Evolutionary conservation across 2,797 vertebrate genomes (phyloP).

Genomic region (Manis pentadactyla): DNA sequence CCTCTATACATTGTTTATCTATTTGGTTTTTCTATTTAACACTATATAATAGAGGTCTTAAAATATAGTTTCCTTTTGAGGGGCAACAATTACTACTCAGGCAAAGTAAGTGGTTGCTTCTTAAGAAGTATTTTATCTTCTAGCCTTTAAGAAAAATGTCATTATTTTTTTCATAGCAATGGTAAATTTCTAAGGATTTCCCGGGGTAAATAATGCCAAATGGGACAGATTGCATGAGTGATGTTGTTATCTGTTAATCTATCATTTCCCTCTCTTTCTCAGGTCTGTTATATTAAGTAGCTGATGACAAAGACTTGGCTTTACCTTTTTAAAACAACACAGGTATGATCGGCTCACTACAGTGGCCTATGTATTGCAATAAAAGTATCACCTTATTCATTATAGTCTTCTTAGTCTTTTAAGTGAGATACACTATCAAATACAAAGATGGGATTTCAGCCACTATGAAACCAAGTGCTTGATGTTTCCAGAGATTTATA

Average conservation of each 20-base stretch:
- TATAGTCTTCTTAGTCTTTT: neutral
- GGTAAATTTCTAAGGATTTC: conserved; percentile 27
- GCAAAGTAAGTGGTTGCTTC: neutral
- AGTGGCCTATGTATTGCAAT: neutral
- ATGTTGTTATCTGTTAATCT: neutral
- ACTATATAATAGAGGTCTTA: neutral
- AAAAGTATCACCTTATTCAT: neutral
- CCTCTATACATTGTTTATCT: neutral
- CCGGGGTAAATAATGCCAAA: neutral
- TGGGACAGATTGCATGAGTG: neutral
- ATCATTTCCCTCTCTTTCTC: neutral
- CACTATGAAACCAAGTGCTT: neutral
- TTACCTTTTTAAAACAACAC: neutral
- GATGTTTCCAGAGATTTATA: conserved; percentile 45
- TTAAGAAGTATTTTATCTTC: conserved; percentile 24
- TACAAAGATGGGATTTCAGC: neutral
- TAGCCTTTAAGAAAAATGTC: neutral
- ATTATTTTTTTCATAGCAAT: neutral
- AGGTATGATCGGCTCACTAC: neutral
- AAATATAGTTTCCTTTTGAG: neutral
- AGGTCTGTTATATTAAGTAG: neutral
- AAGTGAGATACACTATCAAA: conserved; percentile 18
- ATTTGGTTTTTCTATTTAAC: neutral
- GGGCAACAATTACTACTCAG: neutral
- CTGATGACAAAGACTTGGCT: neutral